Conservation (phyloP, 1,140 invertebrate species). For the Proctacanthus coquilletti region DNA sequence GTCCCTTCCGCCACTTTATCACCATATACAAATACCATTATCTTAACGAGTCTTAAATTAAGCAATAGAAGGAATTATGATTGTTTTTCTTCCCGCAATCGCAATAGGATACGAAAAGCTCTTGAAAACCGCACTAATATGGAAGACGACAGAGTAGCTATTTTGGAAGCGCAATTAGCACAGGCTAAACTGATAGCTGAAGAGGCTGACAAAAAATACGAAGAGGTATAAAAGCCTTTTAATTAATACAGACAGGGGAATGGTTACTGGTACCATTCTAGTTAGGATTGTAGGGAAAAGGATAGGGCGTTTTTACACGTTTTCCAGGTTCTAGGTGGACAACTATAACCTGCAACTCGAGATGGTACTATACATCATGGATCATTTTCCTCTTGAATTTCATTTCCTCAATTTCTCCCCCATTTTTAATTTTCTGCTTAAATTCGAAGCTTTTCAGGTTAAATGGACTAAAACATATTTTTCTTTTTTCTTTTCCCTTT, state of each 20-base stretch:
- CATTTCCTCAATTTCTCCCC: too few species aligned
- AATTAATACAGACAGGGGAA: neutral
- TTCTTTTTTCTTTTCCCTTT: too few species aligned
- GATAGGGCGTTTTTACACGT: neutral
- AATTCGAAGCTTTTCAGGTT: too few species aligned
- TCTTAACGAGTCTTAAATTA: too few species aligned
- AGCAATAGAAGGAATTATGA: too few species aligned
- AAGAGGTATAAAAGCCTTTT: constrained; percentile 63
- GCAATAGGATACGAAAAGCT: constrained; percentile 96
- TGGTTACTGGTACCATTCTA: neutral
- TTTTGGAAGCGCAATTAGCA: constrained; percentile 85
- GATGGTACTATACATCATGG: too few species aligned
- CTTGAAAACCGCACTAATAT: constrained; percentile 96
- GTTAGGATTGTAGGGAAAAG: too few species aligned
- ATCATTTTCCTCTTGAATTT: too few species aligned
- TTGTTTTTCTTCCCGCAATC: too few species aligned
- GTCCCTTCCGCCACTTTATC: neutral
- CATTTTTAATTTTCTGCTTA: too few species aligned
- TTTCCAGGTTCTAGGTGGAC: neutral
- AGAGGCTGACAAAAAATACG: constrained; percentile 98
- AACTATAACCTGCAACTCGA: too few species aligned
- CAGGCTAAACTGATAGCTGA: constrained; percentile 96
- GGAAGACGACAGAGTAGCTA: constrained; percentile 92
- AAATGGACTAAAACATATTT: too few species aligned
- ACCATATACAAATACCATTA: neutral